A percentile compares a stretch with the other conserved stretches of the same genome.
These are phyloP conservation scores for Leptinotarsa defecta DNA, from an alignment of 1,140 invertebrate species.

Conservation along the genomic window DNA sequence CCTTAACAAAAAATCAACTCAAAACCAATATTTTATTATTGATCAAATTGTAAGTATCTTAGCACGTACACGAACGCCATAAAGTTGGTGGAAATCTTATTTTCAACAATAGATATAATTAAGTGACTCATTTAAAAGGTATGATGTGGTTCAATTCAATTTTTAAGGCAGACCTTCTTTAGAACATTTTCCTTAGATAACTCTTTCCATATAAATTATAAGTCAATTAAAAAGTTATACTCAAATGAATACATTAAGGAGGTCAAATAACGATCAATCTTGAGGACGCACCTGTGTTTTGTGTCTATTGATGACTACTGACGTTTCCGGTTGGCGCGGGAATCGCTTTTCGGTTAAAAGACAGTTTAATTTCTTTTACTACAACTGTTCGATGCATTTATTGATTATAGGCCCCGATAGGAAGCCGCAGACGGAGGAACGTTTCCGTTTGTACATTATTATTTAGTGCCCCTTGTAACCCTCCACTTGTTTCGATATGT, in stretches of 20 bases:
- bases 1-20: too few relatives aligned
- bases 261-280: constrained; percentile 22
- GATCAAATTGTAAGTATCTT: too few relatives aligned
- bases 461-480: constrained; percentile 13
- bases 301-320: constrained; percentile 23
- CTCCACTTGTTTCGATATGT: not conserved
- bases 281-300: constrained; percentile 27
- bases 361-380: constrained; percentile 28
- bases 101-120: too few relatives aligned
- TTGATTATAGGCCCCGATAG: constrained; percentile 31
- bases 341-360: constrained; percentile 32
- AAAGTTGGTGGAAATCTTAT: too few relatives aligned
- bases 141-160: too few relatives aligned
- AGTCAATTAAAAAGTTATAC: constrained; percentile 20
- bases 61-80: too few relatives aligned
- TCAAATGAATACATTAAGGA: constrained; percentile 15
- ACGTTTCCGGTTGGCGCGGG: constrained; percentile 29
- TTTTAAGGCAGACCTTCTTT: not conserved
- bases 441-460: constrained; percentile 26
- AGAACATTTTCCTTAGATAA: not conserved
- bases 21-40: too few relatives aligned
- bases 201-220: constrained; percentile 13
- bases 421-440: constrained; percentile 22
- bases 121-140: too few relatives aligned
- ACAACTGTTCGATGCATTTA: constrained; percentile 31